Evolutionary conservation across 2,888 invertebrate species (phyloP).

Genomic region (Mactromeris polynyma): DNA sequence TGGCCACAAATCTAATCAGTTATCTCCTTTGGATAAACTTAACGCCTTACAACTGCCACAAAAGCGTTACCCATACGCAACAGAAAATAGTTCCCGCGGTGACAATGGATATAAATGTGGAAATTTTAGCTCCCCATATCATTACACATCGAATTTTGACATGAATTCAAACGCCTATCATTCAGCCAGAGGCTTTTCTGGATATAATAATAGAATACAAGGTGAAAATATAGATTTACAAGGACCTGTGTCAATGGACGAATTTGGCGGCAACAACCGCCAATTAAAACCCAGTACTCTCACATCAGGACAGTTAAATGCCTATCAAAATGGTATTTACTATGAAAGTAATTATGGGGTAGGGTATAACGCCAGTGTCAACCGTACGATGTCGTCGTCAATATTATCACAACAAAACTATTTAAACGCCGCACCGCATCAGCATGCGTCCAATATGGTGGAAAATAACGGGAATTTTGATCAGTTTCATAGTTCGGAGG

Average conservation of each 20-base stretch:
- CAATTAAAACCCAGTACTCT: slow-evolving; percentile 69
- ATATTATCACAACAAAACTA: slow-evolving; percentile 67
- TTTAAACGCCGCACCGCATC: slow-evolving; percentile 47
- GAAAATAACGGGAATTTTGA: slow-evolving; percentile 64
- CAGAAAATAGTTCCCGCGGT: slow-evolving; percentile 60
- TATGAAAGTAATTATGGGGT: slow-evolving; percentile 77
- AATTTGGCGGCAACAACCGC: slow-evolving; percentile 62
- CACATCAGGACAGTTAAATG: slow-evolving; percentile 63
- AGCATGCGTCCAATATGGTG: slow-evolving; percentile 69
- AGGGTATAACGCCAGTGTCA: slow-evolving; percentile 73
- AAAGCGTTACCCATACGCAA: slow-evolving; percentile 60
- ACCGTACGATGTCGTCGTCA: slow-evolving; percentile 71
- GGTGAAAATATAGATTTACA: slow-evolving; percentile 62
- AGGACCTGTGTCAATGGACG: slow-evolving; percentile 62
- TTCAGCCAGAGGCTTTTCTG: slow-evolving; percentile 65
- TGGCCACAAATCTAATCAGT: slow-evolving; percentile 68
- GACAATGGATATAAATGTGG: slow-evolving; percentile 68
- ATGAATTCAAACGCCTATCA: slow-evolving; percentile 73
- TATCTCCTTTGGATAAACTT: slow-evolving; percentile 62
- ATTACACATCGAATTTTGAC: slow-evolving; percentile 70
- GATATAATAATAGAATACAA: slow-evolving; percentile 69
- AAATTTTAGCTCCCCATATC: slow-evolving; percentile 68
- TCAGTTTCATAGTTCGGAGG: slow-evolving; percentile 58
- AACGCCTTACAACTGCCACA: slow-evolving; percentile 62
- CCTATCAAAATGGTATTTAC: slow-evolving; percentile 68